These are phyloP conservation scores for Hymenochirus boettgeri DNA, from an alignment of 2,113 vertebrate genomes.

Conservation along the genomic window DNA sequence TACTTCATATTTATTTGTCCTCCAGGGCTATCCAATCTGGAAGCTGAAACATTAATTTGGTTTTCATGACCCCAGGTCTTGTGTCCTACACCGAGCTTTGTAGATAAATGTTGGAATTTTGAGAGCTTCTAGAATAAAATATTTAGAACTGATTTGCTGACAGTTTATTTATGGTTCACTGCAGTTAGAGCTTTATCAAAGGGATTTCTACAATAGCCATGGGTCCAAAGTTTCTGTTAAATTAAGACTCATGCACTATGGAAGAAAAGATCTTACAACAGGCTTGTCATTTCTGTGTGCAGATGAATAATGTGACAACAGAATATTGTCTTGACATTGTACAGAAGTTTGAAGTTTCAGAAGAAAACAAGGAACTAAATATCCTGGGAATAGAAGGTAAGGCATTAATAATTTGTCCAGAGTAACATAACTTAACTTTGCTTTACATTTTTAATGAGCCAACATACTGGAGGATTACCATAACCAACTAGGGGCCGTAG, in stretches of 20 bases:
- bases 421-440: too few relatives aligned
- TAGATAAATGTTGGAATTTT: conserved; percentile 13
- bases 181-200: conserved; percentile 5
- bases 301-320: conserved; percentile 85
- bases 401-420: neutral
- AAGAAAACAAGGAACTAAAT: conserved; percentile 84
- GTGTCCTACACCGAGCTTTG: neutral
- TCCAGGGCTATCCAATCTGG: too few relatives aligned
- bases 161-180: conserved; percentile 33
- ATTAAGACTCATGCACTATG: conserved; percentile 18
- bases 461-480: too few relatives aligned
- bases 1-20: too few relatives aligned
- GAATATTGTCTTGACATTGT: conserved; percentile 89
- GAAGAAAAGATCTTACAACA: conserved; percentile 18
- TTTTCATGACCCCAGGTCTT: too few relatives aligned
- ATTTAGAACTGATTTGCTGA: conserved; percentile 24
- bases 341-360: conserved; percentile 87
- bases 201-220: conserved; percentile 28
- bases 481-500: too few relatives aligned
- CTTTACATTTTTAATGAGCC: too few relatives aligned
- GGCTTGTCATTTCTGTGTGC: conserved; percentile 45
- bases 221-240: conserved; percentile 30
- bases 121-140: conserved; percentile 18
- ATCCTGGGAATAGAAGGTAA: conserved; percentile 93
- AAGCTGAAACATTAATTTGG: too few relatives aligned